Evolutionary conservation across 2,797 vertebrate species (phyloP), one percentile per base, ranked within the genome.

Genomic region (Mus minutoides): DNA sequence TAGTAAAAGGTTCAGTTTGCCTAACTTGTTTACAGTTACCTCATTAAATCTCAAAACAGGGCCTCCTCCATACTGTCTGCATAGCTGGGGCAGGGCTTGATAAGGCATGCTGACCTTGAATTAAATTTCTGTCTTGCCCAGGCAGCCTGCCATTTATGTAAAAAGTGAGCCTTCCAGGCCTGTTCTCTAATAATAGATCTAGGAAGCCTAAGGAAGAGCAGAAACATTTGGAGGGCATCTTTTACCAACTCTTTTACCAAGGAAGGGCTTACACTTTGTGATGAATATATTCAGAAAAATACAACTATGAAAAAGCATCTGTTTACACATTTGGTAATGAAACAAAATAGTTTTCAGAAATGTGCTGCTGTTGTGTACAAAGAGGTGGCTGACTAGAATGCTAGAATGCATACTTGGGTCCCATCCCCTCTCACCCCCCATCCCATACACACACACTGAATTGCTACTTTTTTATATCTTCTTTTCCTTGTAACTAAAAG

Each of bases 51-150:
- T 75, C 90, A 89, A 83, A 90, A 37, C 31, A 60, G 49, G 67
- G 34, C 19, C 67, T 69, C 62, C 3, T 94, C 56, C 17, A 0
- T 91, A n/a, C 83, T 86, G 82, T 64, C 80, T 83, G 73, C 31
- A 3, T 17, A 64, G 96, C 73, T 46, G 52, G 58, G 91, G 58
- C 64, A 85, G 76, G 83, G 79, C 93, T 80, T 69, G 16, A 2
- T 87, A 56, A 83, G 75, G 71, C 69, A 2, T 56, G 8, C 86
- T 96, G 97, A 95, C 97, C 97, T 95, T 97, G 97, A 94, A 46
- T 94, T 91, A 80, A 94, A 89, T 2, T 19, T 76, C 16, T 3
- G 9, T 86, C 80, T 86, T 79, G 82, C 22, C 0, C 64, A 58
- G 85, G 95, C 96, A 94, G 90, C 73, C 58, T 76, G 82, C 92